Evolutionary conservation across 1,140 invertebrate species (phyloP), one percentile per base, ranked within the genome.

Genomic region (Batillaria attramentaria): DNA sequence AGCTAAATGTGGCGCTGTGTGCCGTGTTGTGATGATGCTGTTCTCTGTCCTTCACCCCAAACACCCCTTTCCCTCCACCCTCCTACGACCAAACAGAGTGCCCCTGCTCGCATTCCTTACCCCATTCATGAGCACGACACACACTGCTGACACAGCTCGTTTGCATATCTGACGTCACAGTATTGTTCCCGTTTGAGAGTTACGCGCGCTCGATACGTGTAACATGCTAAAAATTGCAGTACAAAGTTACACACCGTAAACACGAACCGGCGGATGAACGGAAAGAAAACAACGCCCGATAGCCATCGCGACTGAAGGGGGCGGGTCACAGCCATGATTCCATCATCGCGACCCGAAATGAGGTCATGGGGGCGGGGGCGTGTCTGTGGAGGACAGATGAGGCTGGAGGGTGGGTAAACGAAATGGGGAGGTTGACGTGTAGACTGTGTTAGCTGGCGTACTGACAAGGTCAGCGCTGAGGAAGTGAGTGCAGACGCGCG

Each of bases 321-420:
- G 57, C 6, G 57, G 57, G 4, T 60, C 24, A 24, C 4, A 31
- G 31, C 57, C 4, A 8, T 60, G 24, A 6, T 10, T 4, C 57
- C 57, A 20, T 31, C 57, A 8, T 60, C 24, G 4, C 57, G 6
- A 20, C 57, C 57, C 24, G 31, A 62, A 75, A 62, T 24, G 50
- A 37, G 72, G 72, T 57, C 46, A 73, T 18, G 50, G 54, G 72
- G 50, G 50, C 50, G 72, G 28, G 28, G 72, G 72, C 33, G 72
- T 37, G 28, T 54, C 46, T 54, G 46, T 46, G 18, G 57, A 50
- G 70, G 39, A 10, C 70, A 72, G 31, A n/a, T 37, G 50, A 46
- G 35, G 1, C n/a, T 62, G 50, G 37, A 1, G 46, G n/a, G 68
- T 42, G 37, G 68, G 24, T 10, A 70, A 41, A 70, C 37, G 42